These are phyloP conservation scores for Keiferia lycopersicella DNA, from an alignment of 2,888 invertebrate genomes.

Conservation along the genomic window DNA sequence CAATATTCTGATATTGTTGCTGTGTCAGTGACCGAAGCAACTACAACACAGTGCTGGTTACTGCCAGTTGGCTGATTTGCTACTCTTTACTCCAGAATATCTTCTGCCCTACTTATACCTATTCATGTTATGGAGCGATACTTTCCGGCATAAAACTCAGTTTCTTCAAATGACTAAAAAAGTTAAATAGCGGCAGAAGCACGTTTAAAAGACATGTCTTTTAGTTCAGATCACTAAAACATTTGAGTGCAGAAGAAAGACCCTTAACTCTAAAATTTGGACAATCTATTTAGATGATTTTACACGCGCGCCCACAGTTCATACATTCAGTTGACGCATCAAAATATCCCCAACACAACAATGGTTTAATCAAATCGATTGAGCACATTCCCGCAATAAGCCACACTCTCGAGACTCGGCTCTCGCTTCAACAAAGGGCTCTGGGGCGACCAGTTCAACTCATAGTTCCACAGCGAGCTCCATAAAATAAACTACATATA, in stretches of 20 bases:
- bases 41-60: background rate
- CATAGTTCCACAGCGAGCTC: too few species aligned
- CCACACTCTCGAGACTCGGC: conserved; percentile 1
- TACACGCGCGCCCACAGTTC: background rate
- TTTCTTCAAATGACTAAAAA: too few species aligned
- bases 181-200: too few species aligned
- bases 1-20: conserved; percentile 1
- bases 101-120: background rate
- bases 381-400: conserved; percentile 12
- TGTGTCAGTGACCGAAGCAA: background rate
- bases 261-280: too few species aligned
- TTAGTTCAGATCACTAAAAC: too few species aligned
- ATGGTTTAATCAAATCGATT: conserved; percentile 9
- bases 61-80: conserved; percentile 10
- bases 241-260: too few species aligned
- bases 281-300: background rate
- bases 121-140: too few species aligned
- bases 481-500: too few species aligned
- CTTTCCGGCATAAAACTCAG: too few species aligned
- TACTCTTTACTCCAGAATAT: background rate
- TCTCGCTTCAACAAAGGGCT: conserved; percentile 14
- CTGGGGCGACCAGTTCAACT: conserved; percentile 7
- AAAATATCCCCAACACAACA: conserved; percentile 1
- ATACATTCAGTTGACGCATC: background rate
- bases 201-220: too few species aligned